phyloP scores from a whole-genome alignment of 2,888 invertebrate species.

The Amphiduros pacificus region DNA sequence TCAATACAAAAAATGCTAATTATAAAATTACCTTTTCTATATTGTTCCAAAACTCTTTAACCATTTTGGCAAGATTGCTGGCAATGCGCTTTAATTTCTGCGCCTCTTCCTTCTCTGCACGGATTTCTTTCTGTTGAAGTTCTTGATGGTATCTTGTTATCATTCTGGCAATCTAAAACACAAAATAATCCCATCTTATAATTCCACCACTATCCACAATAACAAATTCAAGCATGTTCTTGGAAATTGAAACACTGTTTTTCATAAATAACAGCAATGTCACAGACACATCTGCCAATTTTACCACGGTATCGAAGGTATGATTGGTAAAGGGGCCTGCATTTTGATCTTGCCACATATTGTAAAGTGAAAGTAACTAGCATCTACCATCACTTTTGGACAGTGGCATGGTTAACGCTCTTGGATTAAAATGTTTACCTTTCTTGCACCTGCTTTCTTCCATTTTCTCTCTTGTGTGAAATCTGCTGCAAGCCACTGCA shows the following conservation, averaged over 20 bases:
- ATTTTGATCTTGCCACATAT: no score
- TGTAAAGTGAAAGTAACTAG: no score
- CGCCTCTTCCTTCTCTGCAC: conserved; percentile 90
- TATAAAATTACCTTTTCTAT: conserved; percentile 78
- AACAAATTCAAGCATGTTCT: no score
- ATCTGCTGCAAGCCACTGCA: conserved; percentile 97
- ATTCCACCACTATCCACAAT: background rate
- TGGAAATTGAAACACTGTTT: no score
- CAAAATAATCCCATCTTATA: background rate
- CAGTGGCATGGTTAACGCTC: no score
- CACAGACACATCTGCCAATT: no score
- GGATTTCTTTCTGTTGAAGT: conserved; percentile 78
- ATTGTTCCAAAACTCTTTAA: conserved; percentile 92
- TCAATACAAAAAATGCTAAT: background rate
- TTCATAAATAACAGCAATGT: no score
- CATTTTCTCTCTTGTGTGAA: conserved; percentile 97
- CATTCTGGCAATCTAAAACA: conserved; percentile 53
- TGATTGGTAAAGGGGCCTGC: no score
- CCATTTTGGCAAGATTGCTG: conserved; percentile 86
- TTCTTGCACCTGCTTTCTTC: conserved; percentile 86
- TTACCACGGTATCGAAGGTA: no score
- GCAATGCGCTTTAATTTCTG: conserved; percentile 83
- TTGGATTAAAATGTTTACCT: conserved; percentile 20
- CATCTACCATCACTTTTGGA: no score
- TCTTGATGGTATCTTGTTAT: conserved; percentile 55